Conservation (phyloP, 1,140 invertebrate genomes). For the Zaprionus camerounensis region DNA sequence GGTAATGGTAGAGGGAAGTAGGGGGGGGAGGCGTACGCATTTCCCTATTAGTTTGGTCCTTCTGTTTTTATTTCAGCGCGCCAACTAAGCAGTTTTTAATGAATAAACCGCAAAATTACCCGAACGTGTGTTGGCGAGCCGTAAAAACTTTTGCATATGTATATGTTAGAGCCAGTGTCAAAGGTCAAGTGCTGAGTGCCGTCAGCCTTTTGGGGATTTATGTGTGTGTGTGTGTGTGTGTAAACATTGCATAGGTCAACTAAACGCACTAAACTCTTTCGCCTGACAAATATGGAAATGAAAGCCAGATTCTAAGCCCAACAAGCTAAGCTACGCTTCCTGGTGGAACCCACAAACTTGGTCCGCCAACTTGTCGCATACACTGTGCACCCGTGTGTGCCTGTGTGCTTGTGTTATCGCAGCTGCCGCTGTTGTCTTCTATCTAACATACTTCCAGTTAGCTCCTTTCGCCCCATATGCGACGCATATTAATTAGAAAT, state of each 20-base stretch:
- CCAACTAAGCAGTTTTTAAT: constrained; percentile 79
- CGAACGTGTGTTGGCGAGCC: constrained; percentile 29
- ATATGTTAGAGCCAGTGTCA: constrained; percentile 12
- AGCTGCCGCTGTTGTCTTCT: constrained; percentile 40
- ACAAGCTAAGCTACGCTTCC: constrained; percentile 1
- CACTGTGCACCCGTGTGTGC: neutral
- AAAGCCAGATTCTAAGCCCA: constrained; percentile 21
- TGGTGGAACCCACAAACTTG: constrained; percentile 26
- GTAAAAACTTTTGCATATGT: constrained; percentile 12
- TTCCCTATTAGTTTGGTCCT: constrained; percentile 5
- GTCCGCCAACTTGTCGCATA: neutral
- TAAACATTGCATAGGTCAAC: constrained; percentile 28
- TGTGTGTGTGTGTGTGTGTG: neutral
- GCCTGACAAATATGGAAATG: constrained; percentile 22
- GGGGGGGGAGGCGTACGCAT: neutral
- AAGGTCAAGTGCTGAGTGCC: constrained; percentile 43
- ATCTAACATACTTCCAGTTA: constrained; percentile 30
- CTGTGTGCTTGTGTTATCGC: constrained; percentile 20
- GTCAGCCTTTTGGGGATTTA: constrained; percentile 17
- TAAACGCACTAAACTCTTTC: constrained; percentile 17
- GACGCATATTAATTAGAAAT: constrained; percentile 75
- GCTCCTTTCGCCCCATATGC: constrained; percentile 32
- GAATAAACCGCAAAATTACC: constrained; percentile 70
- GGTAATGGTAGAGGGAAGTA: neutral
- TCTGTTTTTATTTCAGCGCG: constrained; percentile 44